Evolutionary conservation across 2,113 vertebrate species (phyloP), one percentile per base, ranked within the genome.

Genomic region (Brachyistius frenatus): DNA sequence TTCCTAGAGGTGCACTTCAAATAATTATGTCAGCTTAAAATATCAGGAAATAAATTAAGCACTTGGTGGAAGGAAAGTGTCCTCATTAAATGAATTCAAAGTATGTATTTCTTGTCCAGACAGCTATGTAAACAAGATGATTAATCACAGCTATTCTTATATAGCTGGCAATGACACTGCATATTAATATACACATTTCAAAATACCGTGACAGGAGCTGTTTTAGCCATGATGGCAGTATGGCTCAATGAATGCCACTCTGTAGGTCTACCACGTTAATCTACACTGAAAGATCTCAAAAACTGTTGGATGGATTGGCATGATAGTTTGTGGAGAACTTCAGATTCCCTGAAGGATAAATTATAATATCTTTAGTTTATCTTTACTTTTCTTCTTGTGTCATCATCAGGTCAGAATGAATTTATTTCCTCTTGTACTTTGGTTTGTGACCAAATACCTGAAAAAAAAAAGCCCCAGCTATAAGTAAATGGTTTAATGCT

Each of bases 111-210:
- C 31, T 53, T 50, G 37, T 69, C 35, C 37, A 46, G 31, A 35
- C 66, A 49, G 30, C 39, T 46, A 66, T 70, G 70, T 73, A 66
- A 73, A 87, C 69, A 78, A 60, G 23, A 75, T 78, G 36, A 72
- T 77, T 73, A 73, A 63, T 78, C 7, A 31, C 54, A 65, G 30
- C 44, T 65, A 44, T 66, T 2, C 14, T 23, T 5, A 65, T 52
- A 16, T 30, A 73, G 16, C 14, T 73, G 76, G 37, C 0, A 37
- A 66, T 13, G 10, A 15, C 58, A 55, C 47, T 50, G 35, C 47
- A 54, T 62, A 30, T 47, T 32, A 54, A 67, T 32, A 37, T 14
- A 15, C 41, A 41, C 9, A 13, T n/a, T 47, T 53, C 8, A 9
- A 68, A 32, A 52, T 70, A 32, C 36, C 14, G 68, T 52, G 31